phyloP scores from a whole-genome alignment of 2,797 vertebrate genomes.

The Dallia pectoralis region DNA sequence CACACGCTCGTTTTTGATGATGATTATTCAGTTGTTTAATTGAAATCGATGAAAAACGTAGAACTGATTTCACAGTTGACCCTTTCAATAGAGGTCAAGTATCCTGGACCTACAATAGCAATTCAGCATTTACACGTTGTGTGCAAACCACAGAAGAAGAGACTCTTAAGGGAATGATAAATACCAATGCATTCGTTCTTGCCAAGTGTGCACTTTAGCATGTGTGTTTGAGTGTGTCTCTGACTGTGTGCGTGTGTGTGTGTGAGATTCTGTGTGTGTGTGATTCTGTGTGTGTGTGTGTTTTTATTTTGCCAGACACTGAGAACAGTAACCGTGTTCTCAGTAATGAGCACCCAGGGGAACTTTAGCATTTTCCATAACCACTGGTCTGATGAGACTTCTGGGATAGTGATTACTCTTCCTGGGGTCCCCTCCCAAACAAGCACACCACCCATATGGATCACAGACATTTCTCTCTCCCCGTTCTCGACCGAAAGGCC shows the following conservation, averaged over 20 bases:
- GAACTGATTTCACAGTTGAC: too few relatives aligned
- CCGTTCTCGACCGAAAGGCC: background rate
- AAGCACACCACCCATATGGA: background rate
- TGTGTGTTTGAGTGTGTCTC: conserved; percentile 12
- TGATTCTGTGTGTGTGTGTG: conserved; percentile 18
- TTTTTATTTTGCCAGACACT: conserved; percentile 24
- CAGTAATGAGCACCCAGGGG: conserved; percentile 59
- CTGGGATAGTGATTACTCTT: conserved; percentile 47
- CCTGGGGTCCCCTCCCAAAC: conserved; percentile 16
- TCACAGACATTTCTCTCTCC: background rate
- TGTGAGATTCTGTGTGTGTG: background rate
- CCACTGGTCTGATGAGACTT: conserved; percentile 45
- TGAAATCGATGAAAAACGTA: too few relatives aligned
- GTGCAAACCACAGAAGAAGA: background rate
- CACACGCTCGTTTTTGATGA: too few relatives aligned
- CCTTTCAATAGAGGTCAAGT: too few relatives aligned
- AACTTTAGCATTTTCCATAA: conserved; percentile 33
- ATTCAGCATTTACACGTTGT: background rate
- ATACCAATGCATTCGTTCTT: background rate
- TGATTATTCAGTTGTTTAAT: too few relatives aligned
- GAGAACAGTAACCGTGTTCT: conserved; percentile 25
- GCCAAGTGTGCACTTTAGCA: background rate
- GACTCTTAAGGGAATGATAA: background rate
- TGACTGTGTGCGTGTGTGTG: conserved; percentile 16
- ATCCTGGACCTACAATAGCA: conserved; percentile 1